These are phyloP conservation scores for Petrocephalus sullivani DNA, from an alignment of 2,797 vertebrate genomes.

Conservation along the genomic window DNA sequence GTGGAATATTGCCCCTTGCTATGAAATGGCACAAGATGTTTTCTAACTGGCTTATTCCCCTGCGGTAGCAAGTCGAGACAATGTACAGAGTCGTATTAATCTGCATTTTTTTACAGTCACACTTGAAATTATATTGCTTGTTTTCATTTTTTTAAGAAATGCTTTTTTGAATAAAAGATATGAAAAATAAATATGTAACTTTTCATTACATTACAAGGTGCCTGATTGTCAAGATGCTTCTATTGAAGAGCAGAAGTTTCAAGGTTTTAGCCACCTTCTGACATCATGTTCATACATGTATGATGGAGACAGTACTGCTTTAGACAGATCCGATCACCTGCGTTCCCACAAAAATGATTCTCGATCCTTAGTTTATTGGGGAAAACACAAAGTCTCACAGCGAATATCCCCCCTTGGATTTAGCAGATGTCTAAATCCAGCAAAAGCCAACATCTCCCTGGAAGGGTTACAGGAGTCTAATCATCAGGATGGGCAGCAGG, in stretches of 20 bases:
- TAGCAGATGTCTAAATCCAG: neutral
- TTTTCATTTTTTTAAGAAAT: constrained; percentile 29
- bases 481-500: neutral
- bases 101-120: constrained; percentile 13
- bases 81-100: constrained; percentile 11
- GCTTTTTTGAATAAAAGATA: constrained; percentile 29
- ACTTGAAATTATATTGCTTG: constrained; percentile 22
- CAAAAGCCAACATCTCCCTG: neutral
- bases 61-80: neutral
- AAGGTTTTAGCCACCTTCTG: neutral
- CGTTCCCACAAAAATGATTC: neutral
- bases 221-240: neutral
- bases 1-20: neutral
- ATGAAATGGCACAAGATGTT: constrained; percentile 4
- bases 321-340: neutral
- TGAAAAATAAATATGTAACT: constrained; percentile 14
- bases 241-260: neutral
- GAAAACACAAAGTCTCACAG: neutral
- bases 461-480: neutral
- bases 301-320: neutral
- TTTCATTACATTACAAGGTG: neutral
- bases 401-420: neutral
- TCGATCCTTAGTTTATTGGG: neutral
- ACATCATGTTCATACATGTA: neutral
- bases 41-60: neutral